phyloP scores from a whole-genome alignment of 64 coral and sea anemone species.

The Dendronephthya gigantea region DNA sequence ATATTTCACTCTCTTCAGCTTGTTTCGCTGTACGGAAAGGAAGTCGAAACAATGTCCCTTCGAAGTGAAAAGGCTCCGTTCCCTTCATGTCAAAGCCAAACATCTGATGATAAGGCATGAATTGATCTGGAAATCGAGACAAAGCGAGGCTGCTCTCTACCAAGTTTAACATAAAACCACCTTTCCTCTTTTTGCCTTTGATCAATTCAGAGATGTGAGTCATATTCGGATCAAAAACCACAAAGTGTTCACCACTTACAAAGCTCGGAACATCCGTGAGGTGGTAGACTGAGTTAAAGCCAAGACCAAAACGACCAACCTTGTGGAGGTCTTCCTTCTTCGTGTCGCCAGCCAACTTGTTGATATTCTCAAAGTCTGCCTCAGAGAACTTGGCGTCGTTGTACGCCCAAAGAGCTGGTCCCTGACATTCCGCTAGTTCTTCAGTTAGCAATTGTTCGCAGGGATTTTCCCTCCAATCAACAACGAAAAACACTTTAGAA shows the following conservation, averaged over 20 bases:
- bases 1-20: not conserved
- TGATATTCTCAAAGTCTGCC: conserved; percentile 71
- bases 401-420: conserved; percentile 73
- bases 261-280: conserved; percentile 78
- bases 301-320: conserved; percentile 84
- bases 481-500: conserved; percentile 54
- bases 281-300: conserved; percentile 79
- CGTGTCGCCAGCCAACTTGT: conserved; percentile 59
- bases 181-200: conserved; percentile 18
- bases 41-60: not conserved
- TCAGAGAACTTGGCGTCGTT: conserved; percentile 61
- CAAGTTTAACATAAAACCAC: not conserved
- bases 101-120: not conserved
- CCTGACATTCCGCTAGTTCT: conserved; percentile 56
- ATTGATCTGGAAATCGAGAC: not conserved
- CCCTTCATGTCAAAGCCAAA: not conserved
- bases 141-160: not conserved
- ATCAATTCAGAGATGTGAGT: conserved; percentile 51
- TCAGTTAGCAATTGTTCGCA: conserved; percentile 47
- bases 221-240: conserved; percentile 79
- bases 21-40: not conserved
- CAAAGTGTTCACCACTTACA: conserved; percentile 55
- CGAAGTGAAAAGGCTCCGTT: not conserved
- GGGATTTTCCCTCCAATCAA: conserved; percentile 64
- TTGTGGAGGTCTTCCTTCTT: conserved; percentile 58